Evolutionary conservation across 2,797 vertebrate genomes (phyloP).

Genomic region (Podargus strigoides): DNA sequence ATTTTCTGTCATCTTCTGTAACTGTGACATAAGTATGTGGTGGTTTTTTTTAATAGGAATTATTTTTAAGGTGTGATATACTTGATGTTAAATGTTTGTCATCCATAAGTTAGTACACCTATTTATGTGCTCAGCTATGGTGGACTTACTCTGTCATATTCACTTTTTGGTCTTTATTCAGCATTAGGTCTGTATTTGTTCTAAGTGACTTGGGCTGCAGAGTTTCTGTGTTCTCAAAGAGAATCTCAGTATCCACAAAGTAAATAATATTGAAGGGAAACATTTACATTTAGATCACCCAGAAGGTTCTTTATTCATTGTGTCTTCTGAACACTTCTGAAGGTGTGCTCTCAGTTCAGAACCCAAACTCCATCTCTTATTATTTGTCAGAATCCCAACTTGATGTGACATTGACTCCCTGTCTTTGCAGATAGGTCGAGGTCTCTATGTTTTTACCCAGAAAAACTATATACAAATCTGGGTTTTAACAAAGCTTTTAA

Average conservation of each 20-base stretch:
- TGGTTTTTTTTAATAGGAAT: neutral
- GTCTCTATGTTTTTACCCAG: neutral
- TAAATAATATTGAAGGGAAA: neutral
- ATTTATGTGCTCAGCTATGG: neutral
- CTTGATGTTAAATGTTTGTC: neutral
- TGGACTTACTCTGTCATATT: neutral
- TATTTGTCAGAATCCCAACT: too few species aligned
- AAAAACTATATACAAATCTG: neutral
- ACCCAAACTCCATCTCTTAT: neutral
- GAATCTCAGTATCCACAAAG: neutral
- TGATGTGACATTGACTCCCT: neutral
- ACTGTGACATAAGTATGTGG: neutral
- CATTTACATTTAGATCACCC: neutral
- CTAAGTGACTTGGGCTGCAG: neutral
- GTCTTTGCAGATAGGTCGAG: neutral
- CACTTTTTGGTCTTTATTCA: neutral
- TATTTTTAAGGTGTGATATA: neutral
- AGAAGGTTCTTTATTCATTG: neutral
- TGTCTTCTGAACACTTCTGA: neutral
- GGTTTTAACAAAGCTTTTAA: neutral
- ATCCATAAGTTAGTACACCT: neutral
- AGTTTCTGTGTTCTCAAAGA: neutral
- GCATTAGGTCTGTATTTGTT: neutral
- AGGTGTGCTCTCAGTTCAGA: neutral
- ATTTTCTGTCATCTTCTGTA: neutral